Evolutionary conservation across 2,888 invertebrate genomes (phyloP), one percentile per base, ranked within the genome.

Genomic region (Belgica antarctica): DNA sequence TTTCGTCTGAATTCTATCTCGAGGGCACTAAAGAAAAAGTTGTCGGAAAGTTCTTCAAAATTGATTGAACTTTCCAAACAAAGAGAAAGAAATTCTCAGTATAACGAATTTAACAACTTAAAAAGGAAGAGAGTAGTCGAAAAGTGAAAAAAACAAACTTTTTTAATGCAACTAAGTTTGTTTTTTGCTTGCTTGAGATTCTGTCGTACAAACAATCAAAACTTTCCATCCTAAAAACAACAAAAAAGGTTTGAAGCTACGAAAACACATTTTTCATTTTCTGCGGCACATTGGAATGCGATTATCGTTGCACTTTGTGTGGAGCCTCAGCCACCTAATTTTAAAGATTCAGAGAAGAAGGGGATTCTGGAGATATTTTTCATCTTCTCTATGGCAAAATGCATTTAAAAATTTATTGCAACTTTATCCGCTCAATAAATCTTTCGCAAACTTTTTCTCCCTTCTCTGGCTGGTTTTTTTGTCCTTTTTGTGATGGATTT

Each of bases 71-170:
- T 65, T 65, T 15, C 24, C 17, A 15, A 27, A n/a, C 15, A 12
- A 62, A 7, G 62, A 36, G 5, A 24, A 47, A 62, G 62, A n/a
- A n/a, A 28, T 62, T 62, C 31, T 41, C 36, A 24, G 19, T 41
- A 63, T 22, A 63, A 63, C 63, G 41, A 63, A 63, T 22, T 36
- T 19, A 5, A 36, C 52, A 52, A 52, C n/a, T 19, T 52, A 52
- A n/a, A 52, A 17, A 12, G 34, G 2, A 22, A 41, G 41, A 36
- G 12, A 62, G 22, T n/a, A 65, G 65, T 65, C 41, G 5, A 65
- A 65, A 65, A 65, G 63, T 63, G 36, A 63, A 63, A 63, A 52
- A 52, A 7, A 17, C 34, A 63, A 63, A 63, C 24, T 62, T 62
- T 27, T 28, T 19, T 10, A 47, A 47, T 52, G 52, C 52, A 52